These are phyloP conservation scores for Xiphophorus birchmanni DNA, from an alignment of 2,797 vertebrate species.

Conservation along the genomic window DNA sequence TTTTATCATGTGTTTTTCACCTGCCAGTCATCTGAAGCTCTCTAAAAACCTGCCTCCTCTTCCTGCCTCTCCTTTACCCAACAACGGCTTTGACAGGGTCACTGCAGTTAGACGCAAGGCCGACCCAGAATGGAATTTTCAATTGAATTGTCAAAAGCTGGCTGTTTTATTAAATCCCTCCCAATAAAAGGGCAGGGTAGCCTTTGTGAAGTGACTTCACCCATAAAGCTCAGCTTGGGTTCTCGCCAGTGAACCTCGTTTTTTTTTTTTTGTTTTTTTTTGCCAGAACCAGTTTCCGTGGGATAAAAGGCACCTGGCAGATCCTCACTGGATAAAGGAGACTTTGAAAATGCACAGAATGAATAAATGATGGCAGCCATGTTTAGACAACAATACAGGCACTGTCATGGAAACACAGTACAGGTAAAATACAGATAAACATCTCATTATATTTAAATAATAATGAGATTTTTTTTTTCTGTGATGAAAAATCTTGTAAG, in stretches of 20 bases:
- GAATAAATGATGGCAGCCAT: slow-evolving; percentile 12
- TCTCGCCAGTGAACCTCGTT: slow-evolving; percentile 42
- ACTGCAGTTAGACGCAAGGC: slow-evolving; percentile 73
- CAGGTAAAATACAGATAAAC: background rate
- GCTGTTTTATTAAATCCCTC: slow-evolving; percentile 77
- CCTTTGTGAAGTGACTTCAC: slow-evolving; percentile 75
- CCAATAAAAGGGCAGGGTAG: slow-evolving; percentile 76
- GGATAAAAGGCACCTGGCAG: slow-evolving; percentile 57
- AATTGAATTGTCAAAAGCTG: slow-evolving; percentile 78
- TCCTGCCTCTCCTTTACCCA: slow-evolving; percentile 29
- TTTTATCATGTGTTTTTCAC: slow-evolving; percentile 12
- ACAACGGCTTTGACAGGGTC: slow-evolving; percentile 61
- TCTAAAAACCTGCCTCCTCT: slow-evolving; percentile 41
- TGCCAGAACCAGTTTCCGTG: slow-evolving; percentile 37
- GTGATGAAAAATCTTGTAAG: background rate
- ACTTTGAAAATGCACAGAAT: slow-evolving; percentile 24
- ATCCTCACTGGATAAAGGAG: slow-evolving; percentile 28
- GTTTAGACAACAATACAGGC: slow-evolving; percentile 8
- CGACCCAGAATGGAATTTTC: slow-evolving; percentile 74
- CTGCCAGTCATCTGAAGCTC: slow-evolving; percentile 64
- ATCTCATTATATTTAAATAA: background rate
- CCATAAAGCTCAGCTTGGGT: slow-evolving; percentile 59
- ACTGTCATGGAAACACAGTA: background rate
- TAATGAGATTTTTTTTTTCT: background rate
- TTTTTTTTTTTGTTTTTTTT: slow-evolving; percentile 39